A percentile compares a stretch with the other conserved stretches of the same genome.
These are phyloP conservation scores for Lithosia quadra DNA, from an alignment of 2,888 invertebrate genomes.

Conservation along the genomic window DNA sequence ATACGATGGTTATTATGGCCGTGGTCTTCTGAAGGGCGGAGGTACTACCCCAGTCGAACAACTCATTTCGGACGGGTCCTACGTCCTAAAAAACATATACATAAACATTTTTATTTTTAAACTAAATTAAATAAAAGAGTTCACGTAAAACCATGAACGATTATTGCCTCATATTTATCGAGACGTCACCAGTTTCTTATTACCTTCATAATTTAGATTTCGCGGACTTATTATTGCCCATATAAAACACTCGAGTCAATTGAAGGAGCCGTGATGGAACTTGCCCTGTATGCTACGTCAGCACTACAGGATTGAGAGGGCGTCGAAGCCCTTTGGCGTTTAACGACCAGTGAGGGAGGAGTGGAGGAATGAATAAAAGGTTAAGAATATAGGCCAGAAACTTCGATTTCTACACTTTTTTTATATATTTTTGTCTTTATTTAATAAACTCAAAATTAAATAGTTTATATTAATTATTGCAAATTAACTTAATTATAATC, in stretches of 20 bases:
- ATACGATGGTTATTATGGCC: no score
- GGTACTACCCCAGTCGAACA: no score
- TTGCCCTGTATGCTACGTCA: constrained; percentile 53
- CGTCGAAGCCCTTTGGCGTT: constrained; percentile 53
- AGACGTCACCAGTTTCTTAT: constrained; percentile 3
- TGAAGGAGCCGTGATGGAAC: constrained; percentile 42
- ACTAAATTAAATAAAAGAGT: not conserved
- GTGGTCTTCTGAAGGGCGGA: no score
- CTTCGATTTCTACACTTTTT: not conserved
- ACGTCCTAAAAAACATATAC: no score
- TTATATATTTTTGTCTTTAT: not conserved
- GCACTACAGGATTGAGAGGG: constrained; percentile 58
- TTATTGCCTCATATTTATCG: not conserved
- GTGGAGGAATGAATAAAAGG: not conserved
- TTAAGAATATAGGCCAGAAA: constrained; percentile 30
- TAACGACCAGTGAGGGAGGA: constrained; percentile 50
- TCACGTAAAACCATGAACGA: not conserved
- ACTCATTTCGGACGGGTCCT: no score
- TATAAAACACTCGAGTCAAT: constrained; percentile 46
- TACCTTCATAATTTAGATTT: constrained; percentile 14
- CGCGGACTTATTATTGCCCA: constrained; percentile 29
- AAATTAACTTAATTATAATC: no score
- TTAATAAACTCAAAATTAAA: not conserved
- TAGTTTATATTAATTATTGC: no score
- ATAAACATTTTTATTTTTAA: not conserved